These are phyloP conservation scores for Percopsis omiscomaycus DNA, from an alignment of 2,797 vertebrate genomes.

Conservation along the genomic window DNA sequence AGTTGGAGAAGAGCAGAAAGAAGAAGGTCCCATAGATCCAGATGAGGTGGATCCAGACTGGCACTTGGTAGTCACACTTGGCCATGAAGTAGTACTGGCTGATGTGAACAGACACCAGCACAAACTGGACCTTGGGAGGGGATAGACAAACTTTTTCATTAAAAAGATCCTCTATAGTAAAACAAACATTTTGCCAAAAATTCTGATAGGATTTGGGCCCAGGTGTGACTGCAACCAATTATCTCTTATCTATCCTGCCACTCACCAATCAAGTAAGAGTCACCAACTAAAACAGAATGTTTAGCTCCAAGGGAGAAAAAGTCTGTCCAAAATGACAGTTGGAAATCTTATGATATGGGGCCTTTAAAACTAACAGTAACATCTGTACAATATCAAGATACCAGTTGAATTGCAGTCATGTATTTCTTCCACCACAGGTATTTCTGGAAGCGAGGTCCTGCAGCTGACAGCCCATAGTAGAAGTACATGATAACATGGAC, in stretches of 20 bases:
- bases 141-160: neutral
- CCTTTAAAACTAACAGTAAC: no score
- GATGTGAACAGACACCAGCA: conserved; percentile 91
- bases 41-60: conserved; percentile 92
- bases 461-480: conserved; percentile 93
- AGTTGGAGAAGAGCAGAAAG: conserved; percentile 95
- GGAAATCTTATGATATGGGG: no score
- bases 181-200: neutral
- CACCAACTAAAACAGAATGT: no score
- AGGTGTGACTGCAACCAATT: no score
- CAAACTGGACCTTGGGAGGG: conserved; percentile 85
- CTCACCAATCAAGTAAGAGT: no score
- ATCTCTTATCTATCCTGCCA: no score
- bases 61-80: conserved; percentile 89
- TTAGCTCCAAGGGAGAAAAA: no score
- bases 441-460: conserved; percentile 92
- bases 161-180: neutral
- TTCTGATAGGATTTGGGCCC: no score
- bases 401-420: conserved; percentile 97
- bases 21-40: conserved; percentile 96
- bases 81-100: conserved; percentile 98
- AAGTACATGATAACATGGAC: conserved; percentile 97
- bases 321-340: no score
- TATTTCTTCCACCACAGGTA: conserved; percentile 99
- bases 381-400: conserved; percentile 41